Conservation (phyloP, 2,888 invertebrate species). For the Encarsia formosa region DNA sequence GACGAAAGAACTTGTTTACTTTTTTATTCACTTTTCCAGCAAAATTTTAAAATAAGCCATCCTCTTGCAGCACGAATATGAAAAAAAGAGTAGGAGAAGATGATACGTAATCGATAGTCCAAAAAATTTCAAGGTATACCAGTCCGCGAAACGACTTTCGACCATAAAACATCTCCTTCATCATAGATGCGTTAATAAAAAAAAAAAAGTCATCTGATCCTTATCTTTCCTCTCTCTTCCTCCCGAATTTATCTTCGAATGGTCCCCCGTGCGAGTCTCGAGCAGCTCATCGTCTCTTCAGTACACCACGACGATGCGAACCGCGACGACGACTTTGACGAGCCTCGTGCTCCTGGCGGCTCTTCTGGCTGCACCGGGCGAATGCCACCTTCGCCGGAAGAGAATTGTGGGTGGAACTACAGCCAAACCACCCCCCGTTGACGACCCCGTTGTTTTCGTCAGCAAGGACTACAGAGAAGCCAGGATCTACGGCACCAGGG, state of each 20-base stretch:
- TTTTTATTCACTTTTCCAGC: no score
- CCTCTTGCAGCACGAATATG: no score
- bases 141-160: no score
- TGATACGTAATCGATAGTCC: neutral
- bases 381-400: slow-evolving; percentile 24
- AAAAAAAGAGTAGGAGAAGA: neutral
- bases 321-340: slow-evolving; percentile 2
- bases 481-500: slow-evolving; percentile 61
- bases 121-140: neutral
- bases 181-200: no score
- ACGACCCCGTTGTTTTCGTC: slow-evolving; percentile 68
- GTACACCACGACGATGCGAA: slow-evolving; percentile 1
- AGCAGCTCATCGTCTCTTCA: neutral
- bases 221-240: neutral
- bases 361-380: neutral
- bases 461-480: slow-evolving; percentile 62
- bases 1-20: no score
- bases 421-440: slow-evolving; percentile 64
- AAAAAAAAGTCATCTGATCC: no score
- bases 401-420: slow-evolving; percentile 66
- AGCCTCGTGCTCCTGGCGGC: neutral
- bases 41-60: no score
- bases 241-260: slow-evolving; percentile 17
- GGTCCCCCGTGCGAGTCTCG: neutral
- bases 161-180: no score